phyloP scores from a whole-genome alignment of 2,113 vertebrate genomes.

The Pseudopodoces humilis region DNA sequence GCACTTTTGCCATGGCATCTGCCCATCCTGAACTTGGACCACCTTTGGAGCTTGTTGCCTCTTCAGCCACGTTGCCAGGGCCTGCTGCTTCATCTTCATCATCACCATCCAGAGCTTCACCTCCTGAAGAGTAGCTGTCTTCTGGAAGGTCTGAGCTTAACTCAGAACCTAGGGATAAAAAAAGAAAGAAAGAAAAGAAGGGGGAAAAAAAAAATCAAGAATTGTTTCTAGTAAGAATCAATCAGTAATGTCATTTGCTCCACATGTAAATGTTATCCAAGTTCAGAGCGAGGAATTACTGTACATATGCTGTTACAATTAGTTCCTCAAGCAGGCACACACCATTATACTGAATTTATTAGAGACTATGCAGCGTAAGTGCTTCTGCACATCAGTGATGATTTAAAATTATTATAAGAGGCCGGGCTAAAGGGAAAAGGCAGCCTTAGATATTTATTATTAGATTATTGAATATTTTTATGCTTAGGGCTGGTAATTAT shows the following conservation, averaged over 20 bases:
- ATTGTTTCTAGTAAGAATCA: background rate
- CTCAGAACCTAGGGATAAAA: slow-evolving; percentile 17
- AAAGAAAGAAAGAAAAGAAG: background rate
- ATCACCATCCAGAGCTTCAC: slow-evolving; percentile 69
- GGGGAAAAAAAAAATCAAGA: background rate
- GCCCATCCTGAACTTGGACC: slow-evolving; percentile 85
- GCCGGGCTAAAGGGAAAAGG: background rate
- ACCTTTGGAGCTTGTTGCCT: slow-evolving; percentile 9
- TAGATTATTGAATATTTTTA: background rate
- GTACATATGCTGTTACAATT: background rate
- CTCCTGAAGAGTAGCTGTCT: slow-evolving; percentile 47
- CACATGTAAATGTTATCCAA: background rate
- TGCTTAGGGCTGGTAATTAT: background rate
- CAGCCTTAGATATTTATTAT: background rate
- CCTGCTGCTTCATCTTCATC: slow-evolving; percentile 55
- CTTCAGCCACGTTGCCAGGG: background rate
- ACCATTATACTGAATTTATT: background rate
- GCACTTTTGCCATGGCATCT: slow-evolving; percentile 93
- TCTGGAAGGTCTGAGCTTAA: slow-evolving; percentile 51
- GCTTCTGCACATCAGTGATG: background rate
- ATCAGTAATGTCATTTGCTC: background rate
- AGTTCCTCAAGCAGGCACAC: background rate
- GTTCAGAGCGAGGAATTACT: background rate
- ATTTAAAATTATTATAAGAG: background rate
- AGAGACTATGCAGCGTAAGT: background rate